Evolutionary conservation across 2,113 vertebrate genomes (phyloP), one percentile per base, ranked within the genome.

Genomic region (Sebastes fasciatus): DNA sequence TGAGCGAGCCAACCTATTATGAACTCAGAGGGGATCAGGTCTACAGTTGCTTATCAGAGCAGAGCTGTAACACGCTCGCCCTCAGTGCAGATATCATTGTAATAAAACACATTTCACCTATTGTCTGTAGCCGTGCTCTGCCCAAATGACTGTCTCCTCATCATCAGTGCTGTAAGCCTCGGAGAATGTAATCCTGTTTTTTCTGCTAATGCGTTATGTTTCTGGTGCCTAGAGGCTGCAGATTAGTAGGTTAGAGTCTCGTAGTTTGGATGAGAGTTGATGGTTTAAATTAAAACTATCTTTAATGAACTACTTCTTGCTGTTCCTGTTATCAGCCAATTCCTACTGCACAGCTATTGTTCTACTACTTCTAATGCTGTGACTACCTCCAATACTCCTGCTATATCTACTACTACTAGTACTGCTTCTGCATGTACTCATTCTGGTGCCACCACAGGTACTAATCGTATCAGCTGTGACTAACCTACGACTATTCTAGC

Each of bases 41-140:
- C 84, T 83, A 54, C 86, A 21, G 74, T 57, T 19, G 82, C 91
- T 94, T 92, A 93, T 94, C 89, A 79, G 85, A 75, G 84, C 68
- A 65, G 64, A 64, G 68, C 74, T 84, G 79, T 48, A 83, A 74
- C 74, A 34, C 57, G 69, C 74, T 5, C 49, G 40, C 78, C 83
- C 70, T 86, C 54, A 2, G 51, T 49, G 12, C 81, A 87, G 85
- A 89, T 83, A 78, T 78, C 62, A 83, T 88, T 87, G 70, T 64
- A 78, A 71, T 86, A 11, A 58, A 74, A 54, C 85, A 71, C 83
- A 84, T 88, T 85, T 78, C 70, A 79, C 83, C 70, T 82, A 83
- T 86, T 92, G 87, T 85, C 77, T 87, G 43, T 9, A 67, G 73
- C 72, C 40, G 8, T 66, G 52, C 67, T 26, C 69, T 68, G 79